Conservation (phyloP, 2,888 invertebrate genomes). For the Acleris emargana region DNA sequence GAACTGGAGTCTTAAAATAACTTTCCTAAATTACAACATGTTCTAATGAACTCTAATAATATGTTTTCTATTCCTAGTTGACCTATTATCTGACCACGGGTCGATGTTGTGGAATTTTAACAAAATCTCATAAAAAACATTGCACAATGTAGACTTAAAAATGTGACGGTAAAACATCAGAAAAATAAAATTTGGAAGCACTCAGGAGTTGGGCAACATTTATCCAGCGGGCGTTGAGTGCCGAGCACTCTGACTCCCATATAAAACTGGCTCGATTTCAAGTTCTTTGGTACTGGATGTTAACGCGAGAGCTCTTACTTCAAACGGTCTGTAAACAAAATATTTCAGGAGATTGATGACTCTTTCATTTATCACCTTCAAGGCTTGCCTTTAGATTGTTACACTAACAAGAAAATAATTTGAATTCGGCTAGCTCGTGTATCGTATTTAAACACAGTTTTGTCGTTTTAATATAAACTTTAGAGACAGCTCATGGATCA, state of each 20-base stretch:
- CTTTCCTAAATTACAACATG: slow-evolving; percentile 53
- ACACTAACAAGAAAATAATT: slow-evolving; percentile 2
- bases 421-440: too few relatives aligned
- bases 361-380: slow-evolving; percentile 32
- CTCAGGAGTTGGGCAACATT: slow-evolving; percentile 58
- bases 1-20: slow-evolving; percentile 48
- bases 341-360: slow-evolving; percentile 39
- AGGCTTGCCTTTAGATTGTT: slow-evolving; percentile 27
- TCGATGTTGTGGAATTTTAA: slow-evolving; percentile 59
- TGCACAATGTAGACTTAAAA: slow-evolving; percentile 60
- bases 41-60: slow-evolving; percentile 71
- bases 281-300: slow-evolving; percentile 40
- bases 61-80: slow-evolving; percentile 68
- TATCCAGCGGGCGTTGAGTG: slow-evolving; percentile 39
- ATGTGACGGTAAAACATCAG: slow-evolving; percentile 49
- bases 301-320: slow-evolving; percentile 63
- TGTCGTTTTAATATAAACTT: slow-evolving; percentile 49
- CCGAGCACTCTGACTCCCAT: too few relatives aligned
- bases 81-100: slow-evolving; percentile 69
- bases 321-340: slow-evolving; percentile 54
- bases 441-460: slow-evolving; percentile 10
- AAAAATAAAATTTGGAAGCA: slow-evolving; percentile 47
- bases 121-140: slow-evolving; percentile 66
- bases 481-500: slow-evolving; percentile 65
- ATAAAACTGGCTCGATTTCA: slow-evolving; percentile 1